Evolutionary conservation across 2,888 invertebrate species (phyloP).

Genomic region (Leptodirus hochenwartii): DNA sequence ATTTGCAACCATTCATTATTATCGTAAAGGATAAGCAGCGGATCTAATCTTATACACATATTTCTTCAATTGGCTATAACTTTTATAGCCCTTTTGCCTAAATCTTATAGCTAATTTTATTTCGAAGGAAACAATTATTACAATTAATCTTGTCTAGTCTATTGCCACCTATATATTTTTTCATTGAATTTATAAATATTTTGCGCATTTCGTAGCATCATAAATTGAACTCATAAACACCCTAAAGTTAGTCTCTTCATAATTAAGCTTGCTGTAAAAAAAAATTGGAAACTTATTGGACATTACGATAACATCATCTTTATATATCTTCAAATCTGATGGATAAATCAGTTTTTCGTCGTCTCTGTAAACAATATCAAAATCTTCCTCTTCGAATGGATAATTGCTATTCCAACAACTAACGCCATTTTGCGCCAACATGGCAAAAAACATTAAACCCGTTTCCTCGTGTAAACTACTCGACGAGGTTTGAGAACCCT

Average conservation of each 20-base stretch:
- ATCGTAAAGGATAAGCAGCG: no score
- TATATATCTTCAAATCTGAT: constrained; percentile 43
- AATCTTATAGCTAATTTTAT: no score
- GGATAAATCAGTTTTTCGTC: constrained; percentile 49
- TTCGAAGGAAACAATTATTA: no score
- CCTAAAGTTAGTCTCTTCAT: constrained; percentile 42
- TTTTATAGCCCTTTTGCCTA: no score
- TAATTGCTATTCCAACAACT: constrained; percentile 54
- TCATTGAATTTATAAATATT: no score
- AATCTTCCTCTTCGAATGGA: constrained; percentile 30
- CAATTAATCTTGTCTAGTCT: no score
- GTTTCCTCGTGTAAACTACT: constrained; percentile 41
- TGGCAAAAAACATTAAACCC: constrained; percentile 47
- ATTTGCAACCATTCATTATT: no score
- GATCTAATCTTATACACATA: no score
- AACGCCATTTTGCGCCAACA: constrained; percentile 50
- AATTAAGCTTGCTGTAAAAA: constrained; percentile 40
- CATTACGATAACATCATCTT: constrained; percentile 45
- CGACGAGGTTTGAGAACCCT: constrained; percentile 45
- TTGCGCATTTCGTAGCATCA: constrained; percentile 27
- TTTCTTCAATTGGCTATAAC: no score
- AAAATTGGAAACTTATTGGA: constrained; percentile 49
- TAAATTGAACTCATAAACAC: constrained; percentile 31
- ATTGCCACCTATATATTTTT: no score
- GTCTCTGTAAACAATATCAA: constrained; percentile 40